Base-by-base conservation (phyloP, 2,888 invertebrate genomes). In the Leptinotarsa tumamoca region DNA sequence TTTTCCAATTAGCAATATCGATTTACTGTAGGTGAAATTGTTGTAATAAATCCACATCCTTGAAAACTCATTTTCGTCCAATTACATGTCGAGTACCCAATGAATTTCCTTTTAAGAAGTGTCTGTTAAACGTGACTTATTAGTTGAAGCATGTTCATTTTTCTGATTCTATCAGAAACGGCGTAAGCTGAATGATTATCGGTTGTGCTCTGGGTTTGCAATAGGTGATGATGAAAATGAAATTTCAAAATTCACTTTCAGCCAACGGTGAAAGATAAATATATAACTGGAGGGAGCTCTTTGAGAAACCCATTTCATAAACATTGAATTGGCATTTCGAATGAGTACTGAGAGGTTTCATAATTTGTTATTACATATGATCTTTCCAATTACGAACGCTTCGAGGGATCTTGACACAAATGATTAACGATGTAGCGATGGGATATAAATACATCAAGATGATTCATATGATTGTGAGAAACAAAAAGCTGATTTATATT, bases 181-280 rank as follows among this genome's bases (percentile, higher is more conserved):
- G 43, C 63, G 33, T 33, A 33, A n/a, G 17, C n/a, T 33, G 43
- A 63, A 33, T 63, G 63, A 63, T 63, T 63, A 63, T 63, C 43
- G 33, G 63, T 63, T 63, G 63, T 13, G 43, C 13, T n/a, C 18
- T 43, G 23, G 27, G 63, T 63, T 63, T 17, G 63, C 63, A 63
- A 63, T 27, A 13, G 18, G 63, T 43, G 63, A 63, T 63, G 63
- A 63, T 63, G 63, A 63, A 63, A 63, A 63, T 63, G 43, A 63
- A 63, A 63, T 63, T 63, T 63, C 63, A 63, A 63, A 63, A 63
- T 63, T 63, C 43, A 27, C 33, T 43, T 43, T 33, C n/a, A 63
- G 27, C 63, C 43, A 43, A 43, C 33, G 63, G 33, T 15, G 43
- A 63, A 43, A 63, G 63, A 63, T 63, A 63, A 63, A 63, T 63